Conservation (phyloP, 2,113 vertebrate genomes). For the Ranitomeya variabilis region DNA sequence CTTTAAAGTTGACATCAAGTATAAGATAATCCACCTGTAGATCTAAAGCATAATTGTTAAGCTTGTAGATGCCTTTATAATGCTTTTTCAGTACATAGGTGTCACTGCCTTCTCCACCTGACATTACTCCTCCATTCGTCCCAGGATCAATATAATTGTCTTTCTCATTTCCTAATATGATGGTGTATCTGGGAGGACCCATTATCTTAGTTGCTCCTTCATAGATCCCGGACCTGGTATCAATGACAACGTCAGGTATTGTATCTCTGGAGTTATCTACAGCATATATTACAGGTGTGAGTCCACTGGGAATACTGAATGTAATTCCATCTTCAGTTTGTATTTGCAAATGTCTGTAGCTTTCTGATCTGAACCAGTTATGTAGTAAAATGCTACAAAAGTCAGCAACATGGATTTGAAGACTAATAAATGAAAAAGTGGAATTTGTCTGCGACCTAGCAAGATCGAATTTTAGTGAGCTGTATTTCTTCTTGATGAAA, state of each 20-base stretch:
- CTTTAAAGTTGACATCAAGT: not conserved
- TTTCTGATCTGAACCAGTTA: not conserved
- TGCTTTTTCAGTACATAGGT: not conserved
- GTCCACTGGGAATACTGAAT: not conserved
- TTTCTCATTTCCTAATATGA: constrained; percentile 23
- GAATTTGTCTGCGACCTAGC: too few relatives aligned
- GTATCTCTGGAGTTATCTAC: not conserved
- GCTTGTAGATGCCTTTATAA: not conserved
- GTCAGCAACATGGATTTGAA: not conserved
- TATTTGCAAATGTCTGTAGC: constrained; percentile 5
- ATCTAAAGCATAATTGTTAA: constrained; percentile 16
- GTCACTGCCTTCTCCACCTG: constrained; percentile 38
- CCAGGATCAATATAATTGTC: constrained; percentile 17
- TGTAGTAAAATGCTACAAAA: not conserved
- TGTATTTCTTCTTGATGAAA: constrained; percentile 37
- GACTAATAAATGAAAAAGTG: too few relatives aligned
- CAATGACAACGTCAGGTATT: not conserved
- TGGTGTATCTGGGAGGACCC: constrained; percentile 25
- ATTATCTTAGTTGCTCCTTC: constrained; percentile 47
- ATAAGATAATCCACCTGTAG: not conserved
- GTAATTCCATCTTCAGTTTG: not conserved
- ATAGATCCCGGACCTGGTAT: not conserved
- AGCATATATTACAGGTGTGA: constrained; percentile 11
- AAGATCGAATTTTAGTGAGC: not conserved
- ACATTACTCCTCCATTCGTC: constrained; percentile 34